Conservation (phyloP, 1,140 invertebrate genomes). For the Drosophila sechellia region DNA sequence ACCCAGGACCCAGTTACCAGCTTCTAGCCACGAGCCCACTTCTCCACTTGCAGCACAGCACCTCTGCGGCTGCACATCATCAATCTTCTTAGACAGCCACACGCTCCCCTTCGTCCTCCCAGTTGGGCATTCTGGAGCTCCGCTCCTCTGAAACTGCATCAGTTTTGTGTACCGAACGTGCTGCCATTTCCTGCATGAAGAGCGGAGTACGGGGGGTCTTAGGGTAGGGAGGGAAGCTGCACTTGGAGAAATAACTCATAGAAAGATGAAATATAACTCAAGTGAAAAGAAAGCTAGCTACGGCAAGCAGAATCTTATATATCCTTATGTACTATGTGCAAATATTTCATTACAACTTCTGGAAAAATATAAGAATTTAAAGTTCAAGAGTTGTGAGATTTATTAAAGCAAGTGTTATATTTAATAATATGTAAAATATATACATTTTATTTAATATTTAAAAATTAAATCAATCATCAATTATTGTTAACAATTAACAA, state of each 20-base stretch:
- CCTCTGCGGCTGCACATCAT: constrained; percentile 74
- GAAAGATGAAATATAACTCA: not conserved
- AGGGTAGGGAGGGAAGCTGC: not conserved
- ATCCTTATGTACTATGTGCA: too few relatives aligned
- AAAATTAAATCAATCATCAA: too few relatives aligned
- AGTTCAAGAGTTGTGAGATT: too few relatives aligned
- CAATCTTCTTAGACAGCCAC: constrained; percentile 79
- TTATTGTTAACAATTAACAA: too few relatives aligned
- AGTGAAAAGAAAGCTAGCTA: not conserved
- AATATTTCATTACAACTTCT: too few relatives aligned
- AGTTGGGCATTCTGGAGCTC: constrained; percentile 8
- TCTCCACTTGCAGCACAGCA: constrained; percentile 51
- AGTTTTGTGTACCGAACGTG: constrained; percentile 77
- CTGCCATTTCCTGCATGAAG: constrained; percentile 61
- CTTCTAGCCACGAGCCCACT: not conserved
- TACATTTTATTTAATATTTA: too few relatives aligned
- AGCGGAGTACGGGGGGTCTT: not conserved
- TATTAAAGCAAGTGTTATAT: too few relatives aligned
- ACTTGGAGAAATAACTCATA: not conserved
- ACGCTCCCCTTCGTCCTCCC: constrained; percentile 15
- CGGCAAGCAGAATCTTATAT: too few relatives aligned
- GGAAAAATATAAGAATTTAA: too few relatives aligned
- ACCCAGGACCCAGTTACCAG: not conserved
- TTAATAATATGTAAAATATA: too few relatives aligned
- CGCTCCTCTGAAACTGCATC: constrained; percentile 57